These are phyloP conservation scores for Chloromyia formosa DNA, from an alignment of 2,888 invertebrate genomes.

Conservation along the genomic window DNA sequence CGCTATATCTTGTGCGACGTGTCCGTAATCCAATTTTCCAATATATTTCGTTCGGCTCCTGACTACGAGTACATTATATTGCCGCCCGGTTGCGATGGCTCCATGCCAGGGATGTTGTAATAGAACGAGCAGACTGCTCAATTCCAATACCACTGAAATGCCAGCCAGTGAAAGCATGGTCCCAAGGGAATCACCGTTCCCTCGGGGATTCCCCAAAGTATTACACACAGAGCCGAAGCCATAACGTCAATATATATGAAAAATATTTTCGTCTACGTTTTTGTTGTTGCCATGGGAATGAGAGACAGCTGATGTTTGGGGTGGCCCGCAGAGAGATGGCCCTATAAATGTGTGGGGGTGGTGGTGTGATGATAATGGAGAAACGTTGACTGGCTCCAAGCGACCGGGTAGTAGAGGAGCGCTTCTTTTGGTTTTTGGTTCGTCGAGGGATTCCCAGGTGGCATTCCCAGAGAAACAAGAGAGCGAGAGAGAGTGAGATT, in stretches of 20 bases:
- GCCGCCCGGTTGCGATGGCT: slow-evolving; percentile 36
- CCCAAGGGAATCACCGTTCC: slow-evolving; percentile 63
- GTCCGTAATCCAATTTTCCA: slow-evolving; percentile 48
- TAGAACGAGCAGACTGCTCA: slow-evolving; percentile 13
- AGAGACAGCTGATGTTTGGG: slow-evolving; percentile 21
- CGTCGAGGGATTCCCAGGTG: slow-evolving; percentile 24
- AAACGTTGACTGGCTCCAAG: slow-evolving; percentile 16
- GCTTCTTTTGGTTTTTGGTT: slow-evolving; percentile 39
- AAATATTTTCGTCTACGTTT: slow-evolving; percentile 48
- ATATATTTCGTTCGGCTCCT: slow-evolving; percentile 45
- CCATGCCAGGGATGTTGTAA: slow-evolving; percentile 34
- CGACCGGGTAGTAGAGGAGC: slow-evolving; percentile 32
- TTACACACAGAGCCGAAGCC: slow-evolving; percentile 46
- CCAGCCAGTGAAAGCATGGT: slow-evolving; percentile 47
- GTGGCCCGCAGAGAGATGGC: slow-evolving; percentile 19
- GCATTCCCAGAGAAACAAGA: not conserved
- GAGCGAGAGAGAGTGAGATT: not conserved
- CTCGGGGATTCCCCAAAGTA: slow-evolving; percentile 55
- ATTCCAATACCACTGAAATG: slow-evolving; percentile 22
- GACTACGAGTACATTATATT: slow-evolving; percentile 28
- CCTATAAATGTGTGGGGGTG: slow-evolving; percentile 28
- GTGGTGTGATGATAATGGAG: not conserved
- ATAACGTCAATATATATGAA: slow-evolving; percentile 49
- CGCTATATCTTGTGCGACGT: slow-evolving; percentile 18
- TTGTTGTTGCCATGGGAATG: slow-evolving; percentile 43